Conservation (phyloP, 1,140 invertebrate genomes). For the Trigoniulus corallinus region DNA sequence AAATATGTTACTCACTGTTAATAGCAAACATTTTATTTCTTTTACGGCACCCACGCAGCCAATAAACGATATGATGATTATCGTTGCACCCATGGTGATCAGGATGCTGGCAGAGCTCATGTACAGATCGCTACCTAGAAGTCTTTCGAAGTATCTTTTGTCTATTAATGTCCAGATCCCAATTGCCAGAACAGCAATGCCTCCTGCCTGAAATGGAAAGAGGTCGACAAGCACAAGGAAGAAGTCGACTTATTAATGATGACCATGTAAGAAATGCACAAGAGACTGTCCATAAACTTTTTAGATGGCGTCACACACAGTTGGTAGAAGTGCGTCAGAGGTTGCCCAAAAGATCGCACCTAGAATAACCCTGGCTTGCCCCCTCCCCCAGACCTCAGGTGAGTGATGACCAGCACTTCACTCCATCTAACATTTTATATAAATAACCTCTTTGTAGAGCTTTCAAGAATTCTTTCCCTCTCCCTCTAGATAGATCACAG, state of each 20-base stretch:
- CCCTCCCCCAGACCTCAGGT: no score
- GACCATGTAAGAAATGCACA: not conserved
- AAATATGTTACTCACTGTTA: conserved; percentile 43
- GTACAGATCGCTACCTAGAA: conserved; percentile 66
- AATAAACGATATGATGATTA: conserved; percentile 59
- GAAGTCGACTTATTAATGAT: not conserved
- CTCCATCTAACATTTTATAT: no score
- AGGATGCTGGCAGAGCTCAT: conserved; percentile 63
- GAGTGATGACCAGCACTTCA: no score
- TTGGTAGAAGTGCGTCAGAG: no score
- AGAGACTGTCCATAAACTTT: not conserved
- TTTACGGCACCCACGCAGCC: conserved; percentile 71
- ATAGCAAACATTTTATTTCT: conserved; percentile 73
- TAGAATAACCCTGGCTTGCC: no score
- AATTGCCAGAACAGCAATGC: conserved; percentile 50
- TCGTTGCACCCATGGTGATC: conserved; percentile 54
- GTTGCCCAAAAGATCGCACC: no score
- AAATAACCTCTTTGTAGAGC: no score
- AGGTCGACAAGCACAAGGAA: not conserved
- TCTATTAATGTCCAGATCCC: conserved; percentile 66
- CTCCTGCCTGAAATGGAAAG: conserved; percentile 46
- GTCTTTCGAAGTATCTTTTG: conserved; percentile 58
- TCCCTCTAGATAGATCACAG: no score
- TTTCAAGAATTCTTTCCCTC: no score
- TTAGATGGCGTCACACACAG: no score